Conservation (phyloP, 64 coral and sea anemone genomes). For the Stylophora pistillata region DNA sequence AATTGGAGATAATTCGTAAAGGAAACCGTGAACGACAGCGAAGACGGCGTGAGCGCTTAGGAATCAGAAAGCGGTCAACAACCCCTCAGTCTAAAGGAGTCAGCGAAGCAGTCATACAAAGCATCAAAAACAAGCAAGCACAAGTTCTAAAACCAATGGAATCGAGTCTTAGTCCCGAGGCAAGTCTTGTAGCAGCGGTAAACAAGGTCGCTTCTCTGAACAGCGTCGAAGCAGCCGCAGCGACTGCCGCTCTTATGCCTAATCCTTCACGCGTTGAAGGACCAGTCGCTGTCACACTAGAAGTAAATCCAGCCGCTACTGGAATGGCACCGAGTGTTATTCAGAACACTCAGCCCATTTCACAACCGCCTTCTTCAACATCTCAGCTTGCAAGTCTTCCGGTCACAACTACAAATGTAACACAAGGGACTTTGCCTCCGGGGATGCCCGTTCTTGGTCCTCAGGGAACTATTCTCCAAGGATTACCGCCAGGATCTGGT, state of each 20-base stretch:
- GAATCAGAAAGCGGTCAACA: constrained; percentile 81
- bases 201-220: constrained; percentile 42
- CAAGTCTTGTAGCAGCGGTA: constrained; percentile 38
- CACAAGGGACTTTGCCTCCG: constrained; percentile 32
- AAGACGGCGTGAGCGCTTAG: constrained; percentile 89
- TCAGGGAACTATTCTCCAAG: constrained; percentile 59
- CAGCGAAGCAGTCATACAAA: constrained; percentile 79
- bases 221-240: constrained; percentile 33
- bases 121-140: constrained; percentile 76
- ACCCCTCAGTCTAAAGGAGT: constrained; percentile 65
- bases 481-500: constrained; percentile 68
- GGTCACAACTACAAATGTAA: constrained; percentile 61
- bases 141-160: constrained; percentile 43
- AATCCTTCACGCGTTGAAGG: constrained; percentile 39
- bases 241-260: constrained; percentile 36
- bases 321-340: neutral
- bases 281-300: constrained; percentile 36
- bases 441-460: constrained; percentile 43
- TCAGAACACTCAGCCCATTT: constrained; percentile 17
- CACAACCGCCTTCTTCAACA: constrained; percentile 10
- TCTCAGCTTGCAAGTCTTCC: constrained; percentile 29
- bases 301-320: constrained; percentile 38
- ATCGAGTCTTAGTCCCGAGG: constrained; percentile 37
- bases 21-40: constrained; percentile 93
- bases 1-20: constrained; percentile 91